A percentile compares a stretch with the other conserved stretches of the same genome.
Conservation (phyloP, 2,888 invertebrate species). For the Agrotis exclamationis region DNA sequence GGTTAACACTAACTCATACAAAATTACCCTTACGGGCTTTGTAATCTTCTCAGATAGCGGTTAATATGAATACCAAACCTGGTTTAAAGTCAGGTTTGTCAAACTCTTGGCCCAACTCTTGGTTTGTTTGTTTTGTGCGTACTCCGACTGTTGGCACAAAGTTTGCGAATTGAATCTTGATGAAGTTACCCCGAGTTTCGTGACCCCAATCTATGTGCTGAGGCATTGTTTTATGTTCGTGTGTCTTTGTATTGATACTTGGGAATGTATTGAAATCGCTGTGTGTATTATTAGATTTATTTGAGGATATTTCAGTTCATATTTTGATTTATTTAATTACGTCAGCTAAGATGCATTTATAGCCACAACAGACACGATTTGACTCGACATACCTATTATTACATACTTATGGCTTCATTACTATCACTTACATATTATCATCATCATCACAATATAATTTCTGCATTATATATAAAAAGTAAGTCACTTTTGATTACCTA, state of each 20-base stretch:
- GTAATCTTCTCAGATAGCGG: slow-evolving; percentile 79
- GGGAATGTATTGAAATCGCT: slow-evolving; percentile 20
- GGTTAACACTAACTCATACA: slow-evolving; percentile 77
- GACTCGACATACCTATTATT: too few relatives aligned
- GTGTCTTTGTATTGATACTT: slow-evolving; percentile 16
- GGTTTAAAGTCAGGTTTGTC: slow-evolving; percentile 76
- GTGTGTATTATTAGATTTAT: background rate
- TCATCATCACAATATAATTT: too few relatives aligned
- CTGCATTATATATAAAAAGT: too few relatives aligned
- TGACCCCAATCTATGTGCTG: slow-evolving; percentile 65
- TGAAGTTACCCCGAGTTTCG: slow-evolving; percentile 69
- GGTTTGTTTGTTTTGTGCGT: slow-evolving; percentile 71
- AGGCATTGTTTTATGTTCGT: slow-evolving; percentile 54
- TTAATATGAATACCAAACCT: slow-evolving; percentile 77
- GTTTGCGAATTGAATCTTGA: slow-evolving; percentile 71
- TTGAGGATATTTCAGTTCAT: background rate
- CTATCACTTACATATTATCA: too few relatives aligned
- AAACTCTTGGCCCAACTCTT: slow-evolving; percentile 71
- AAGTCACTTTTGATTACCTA: too few relatives aligned
- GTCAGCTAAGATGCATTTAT: background rate
- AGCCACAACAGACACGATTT: background rate
- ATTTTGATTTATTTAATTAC: background rate
- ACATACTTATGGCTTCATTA: background rate
- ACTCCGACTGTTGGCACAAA: slow-evolving; percentile 63
- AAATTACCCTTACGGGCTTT: slow-evolving; percentile 78